Base-by-base conservation (phyloP, 2,888 invertebrate species). In the Leptura quadrifasciata region DNA sequence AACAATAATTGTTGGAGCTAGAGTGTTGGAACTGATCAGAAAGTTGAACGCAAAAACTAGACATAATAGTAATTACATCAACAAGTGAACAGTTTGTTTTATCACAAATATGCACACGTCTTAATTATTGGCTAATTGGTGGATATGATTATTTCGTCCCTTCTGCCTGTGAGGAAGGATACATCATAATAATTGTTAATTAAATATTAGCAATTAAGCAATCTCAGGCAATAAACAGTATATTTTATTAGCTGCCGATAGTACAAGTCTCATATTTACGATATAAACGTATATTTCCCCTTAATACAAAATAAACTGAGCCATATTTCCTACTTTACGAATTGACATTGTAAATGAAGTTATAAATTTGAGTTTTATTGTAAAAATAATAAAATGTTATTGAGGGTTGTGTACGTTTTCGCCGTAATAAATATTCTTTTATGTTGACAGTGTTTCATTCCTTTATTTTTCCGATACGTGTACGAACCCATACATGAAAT, bases 361-460 rank as follows among this genome's bases (percentile, higher is more conserved):
- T 72, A 75, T 77, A 75, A 72, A 77, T 72, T 72, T 27, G 15
- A 68, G 63, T 75, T 74, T 77, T 74, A 72, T 69, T 75, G 69
- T 78, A 76, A 76, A 76, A 74, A 74, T 76, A 68, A 70, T 70
- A 78, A 71, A 78, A 76, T 52, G 61, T 39, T 17, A 54, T 58
- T 68, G 71, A 67, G 61, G 47, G 52, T 35, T 71, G 31, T 35
- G 18, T 58, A 64, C 68, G 68, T 69, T 75, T 74, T 57, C 24
- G 54, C 67, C 47, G 63, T 60, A 60, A 72, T 78, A 78, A 78
- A 78, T 78, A 78, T 75, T 61, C 39, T 78, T 76, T 76, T 67
- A 78, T 70, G 75, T 74, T 76, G 78, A 74, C 74, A 72, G 76
- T 55, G 71, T 35, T 54, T 12, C 72, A 67, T 76, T 74, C 39